Conservation (phyloP, 2,113 vertebrate species). For the Athene noctua region DNA sequence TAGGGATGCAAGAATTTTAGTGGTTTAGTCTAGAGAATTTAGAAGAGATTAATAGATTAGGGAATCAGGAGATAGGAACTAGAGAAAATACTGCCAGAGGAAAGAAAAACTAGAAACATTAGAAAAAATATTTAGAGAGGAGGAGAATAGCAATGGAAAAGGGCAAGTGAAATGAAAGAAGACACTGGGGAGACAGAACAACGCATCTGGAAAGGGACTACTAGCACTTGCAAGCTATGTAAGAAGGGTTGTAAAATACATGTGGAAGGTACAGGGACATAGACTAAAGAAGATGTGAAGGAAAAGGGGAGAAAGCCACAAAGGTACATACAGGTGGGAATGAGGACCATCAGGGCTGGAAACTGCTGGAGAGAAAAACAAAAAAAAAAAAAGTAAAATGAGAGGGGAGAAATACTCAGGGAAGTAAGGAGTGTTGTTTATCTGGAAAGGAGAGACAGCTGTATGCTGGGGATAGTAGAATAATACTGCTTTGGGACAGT, state of each 20-base stretch:
- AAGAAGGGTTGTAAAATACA: background rate
- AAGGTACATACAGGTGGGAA: background rate
- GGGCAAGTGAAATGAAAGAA: background rate
- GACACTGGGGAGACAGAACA: background rate
- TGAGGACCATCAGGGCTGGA: background rate
- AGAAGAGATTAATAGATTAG: background rate
- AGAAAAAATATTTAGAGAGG: background rate
- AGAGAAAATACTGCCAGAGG: background rate
- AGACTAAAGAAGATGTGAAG: background rate
- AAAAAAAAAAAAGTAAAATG: background rate
- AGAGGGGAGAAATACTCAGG: background rate
- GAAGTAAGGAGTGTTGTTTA: background rate
- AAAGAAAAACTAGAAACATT: background rate
- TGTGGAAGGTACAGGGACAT: background rate
- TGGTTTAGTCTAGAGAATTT: background rate
- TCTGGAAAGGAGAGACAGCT: background rate
- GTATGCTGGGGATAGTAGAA: background rate
- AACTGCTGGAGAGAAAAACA: background rate
- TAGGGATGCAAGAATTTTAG: background rate
- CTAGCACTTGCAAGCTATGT: background rate
- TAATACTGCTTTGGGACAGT: background rate
- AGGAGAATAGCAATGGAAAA: background rate
- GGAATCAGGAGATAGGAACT: background rate
- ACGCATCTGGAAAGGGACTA: background rate
- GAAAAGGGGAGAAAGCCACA: background rate